Conservation (phyloP, 2,797 vertebrate species). For the Notolepis coatsorum region DNA sequence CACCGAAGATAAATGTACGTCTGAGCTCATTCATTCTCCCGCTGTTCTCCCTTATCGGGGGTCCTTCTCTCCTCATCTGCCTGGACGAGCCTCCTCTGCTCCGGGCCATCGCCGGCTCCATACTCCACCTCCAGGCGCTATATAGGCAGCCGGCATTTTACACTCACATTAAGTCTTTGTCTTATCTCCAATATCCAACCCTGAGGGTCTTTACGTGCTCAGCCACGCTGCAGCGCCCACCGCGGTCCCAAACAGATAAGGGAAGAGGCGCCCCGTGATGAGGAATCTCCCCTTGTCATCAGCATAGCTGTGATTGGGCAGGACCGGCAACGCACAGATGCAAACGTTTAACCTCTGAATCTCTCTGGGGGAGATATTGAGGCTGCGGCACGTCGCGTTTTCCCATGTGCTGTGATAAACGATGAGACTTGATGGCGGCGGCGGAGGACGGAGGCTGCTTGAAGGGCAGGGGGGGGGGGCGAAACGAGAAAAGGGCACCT, state of each 20-base stretch:
- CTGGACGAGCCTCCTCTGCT: slow-evolving; percentile 22
- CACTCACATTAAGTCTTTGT: slow-evolving; percentile 39
- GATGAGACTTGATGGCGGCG: too few species aligned
- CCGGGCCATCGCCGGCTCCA: slow-evolving; percentile 18
- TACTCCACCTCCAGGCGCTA: slow-evolving; percentile 44
- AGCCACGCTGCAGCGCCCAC: slow-evolving; percentile 36
- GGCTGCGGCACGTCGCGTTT: neutral
- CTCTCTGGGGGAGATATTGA: slow-evolving; percentile 43
- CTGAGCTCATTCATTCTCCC: slow-evolving; percentile 26
- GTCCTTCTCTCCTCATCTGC: slow-evolving; percentile 29
- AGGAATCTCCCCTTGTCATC: slow-evolving; percentile 45
- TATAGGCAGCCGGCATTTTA: slow-evolving; percentile 46
- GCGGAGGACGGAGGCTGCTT: too few species aligned
- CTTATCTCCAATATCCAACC: slow-evolving; percentile 48
- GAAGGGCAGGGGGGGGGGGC: too few species aligned
- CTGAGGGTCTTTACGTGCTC: slow-evolving; percentile 46
- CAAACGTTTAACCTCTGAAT: slow-evolving; percentile 63
- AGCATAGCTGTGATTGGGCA: slow-evolving; percentile 28
- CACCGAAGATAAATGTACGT: slow-evolving; percentile 15
- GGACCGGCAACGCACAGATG: slow-evolving; percentile 30
- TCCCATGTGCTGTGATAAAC: too few species aligned
- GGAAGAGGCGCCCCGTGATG: slow-evolving; percentile 11
- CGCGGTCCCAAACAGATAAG: slow-evolving; percentile 19
- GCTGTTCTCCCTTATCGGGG: slow-evolving; percentile 6
- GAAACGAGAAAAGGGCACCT: too few species aligned